phyloP scores from a whole-genome alignment of 2,888 invertebrate species.

The Sphinx pinastri region DNA sequence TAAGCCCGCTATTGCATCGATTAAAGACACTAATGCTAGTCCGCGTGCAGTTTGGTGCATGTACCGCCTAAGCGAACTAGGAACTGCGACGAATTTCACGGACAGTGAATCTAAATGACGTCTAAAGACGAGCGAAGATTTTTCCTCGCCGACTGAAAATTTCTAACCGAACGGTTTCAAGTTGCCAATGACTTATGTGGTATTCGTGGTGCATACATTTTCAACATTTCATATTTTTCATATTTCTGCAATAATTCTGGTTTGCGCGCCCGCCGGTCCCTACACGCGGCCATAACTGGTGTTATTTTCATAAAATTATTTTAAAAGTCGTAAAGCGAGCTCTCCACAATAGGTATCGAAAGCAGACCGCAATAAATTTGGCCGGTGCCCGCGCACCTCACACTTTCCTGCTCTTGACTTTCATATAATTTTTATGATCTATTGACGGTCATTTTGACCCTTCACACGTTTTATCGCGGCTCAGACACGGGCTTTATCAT shows the following conservation, averaged over 20 bases:
- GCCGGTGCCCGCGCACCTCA: slow-evolving; percentile 71
- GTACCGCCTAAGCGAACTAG: slow-evolving; percentile 41
- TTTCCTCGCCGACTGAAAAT: slow-evolving; percentile 59
- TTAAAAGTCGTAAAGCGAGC: slow-evolving; percentile 69
- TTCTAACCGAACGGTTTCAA: slow-evolving; percentile 68
- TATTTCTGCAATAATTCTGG: slow-evolving; percentile 37
- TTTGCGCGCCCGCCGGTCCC: slow-evolving; percentile 26
- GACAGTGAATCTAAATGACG: slow-evolving; percentile 62
- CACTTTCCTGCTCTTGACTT: slow-evolving; percentile 81
- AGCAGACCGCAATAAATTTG: slow-evolving; percentile 80
- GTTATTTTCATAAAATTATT: slow-evolving; percentile 70
- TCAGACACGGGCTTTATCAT: slow-evolving; percentile 51
- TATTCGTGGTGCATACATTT: slow-evolving; percentile 48
- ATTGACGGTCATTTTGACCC: slow-evolving; percentile 79
- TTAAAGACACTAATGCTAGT: slow-evolving; percentile 41
- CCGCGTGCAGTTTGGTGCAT: slow-evolving; percentile 51
- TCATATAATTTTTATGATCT: slow-evolving; percentile 84
- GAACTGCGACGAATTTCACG: slow-evolving; percentile 78
- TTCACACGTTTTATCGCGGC: slow-evolving; percentile 78
- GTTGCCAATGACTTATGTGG: slow-evolving; percentile 49
- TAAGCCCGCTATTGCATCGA: slow-evolving; percentile 30
- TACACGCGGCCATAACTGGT: slow-evolving; percentile 50
- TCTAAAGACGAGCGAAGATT: slow-evolving; percentile 67
- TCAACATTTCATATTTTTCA: slow-evolving; percentile 39
- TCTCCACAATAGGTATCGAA: slow-evolving; percentile 79